Conservation (phyloP, 2,797 vertebrate species). For the Heliangelus exortis region DNA sequence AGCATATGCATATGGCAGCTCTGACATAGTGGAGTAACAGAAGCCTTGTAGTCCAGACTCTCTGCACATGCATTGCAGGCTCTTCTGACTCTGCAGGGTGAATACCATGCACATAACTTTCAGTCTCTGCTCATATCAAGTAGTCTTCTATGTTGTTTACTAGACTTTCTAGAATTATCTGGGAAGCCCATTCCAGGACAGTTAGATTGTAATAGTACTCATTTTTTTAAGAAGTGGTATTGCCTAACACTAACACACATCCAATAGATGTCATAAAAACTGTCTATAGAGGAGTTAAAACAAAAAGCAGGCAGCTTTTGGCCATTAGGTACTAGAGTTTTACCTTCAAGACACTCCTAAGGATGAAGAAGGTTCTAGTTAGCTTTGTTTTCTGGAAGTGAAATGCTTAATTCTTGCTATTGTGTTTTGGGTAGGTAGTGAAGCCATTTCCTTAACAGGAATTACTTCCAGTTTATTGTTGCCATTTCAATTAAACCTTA, state of each 20-base stretch:
- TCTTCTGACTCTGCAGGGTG: not conserved
- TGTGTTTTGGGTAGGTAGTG: not conserved
- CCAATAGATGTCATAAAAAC: not conserved
- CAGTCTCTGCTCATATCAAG: not conserved
- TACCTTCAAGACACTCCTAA: not conserved
- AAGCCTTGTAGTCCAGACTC: not conserved
- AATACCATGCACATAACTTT: not conserved
- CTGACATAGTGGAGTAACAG: not conserved
- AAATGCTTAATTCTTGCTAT: not conserved
- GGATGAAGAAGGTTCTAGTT: not conserved
- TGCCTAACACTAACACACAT: not conserved
- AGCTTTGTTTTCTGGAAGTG: not conserved
- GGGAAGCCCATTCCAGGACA: not conserved
- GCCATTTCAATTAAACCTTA: conserved; percentile 21
- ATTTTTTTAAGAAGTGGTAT: not conserved
- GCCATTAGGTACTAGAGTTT: not conserved
- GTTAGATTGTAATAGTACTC: not conserved
- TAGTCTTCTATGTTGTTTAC: not conserved
- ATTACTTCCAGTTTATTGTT: conserved; percentile 12
- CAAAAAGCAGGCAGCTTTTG: not conserved
- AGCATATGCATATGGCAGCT: not conserved
- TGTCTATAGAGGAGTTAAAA: not conserved
- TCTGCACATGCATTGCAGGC: not conserved
- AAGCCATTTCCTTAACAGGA: not conserved
- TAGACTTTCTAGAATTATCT: not conserved